Base-by-base conservation (phyloP, 2,888 invertebrate genomes). In the Rotaria magnacalcarata region DNA sequence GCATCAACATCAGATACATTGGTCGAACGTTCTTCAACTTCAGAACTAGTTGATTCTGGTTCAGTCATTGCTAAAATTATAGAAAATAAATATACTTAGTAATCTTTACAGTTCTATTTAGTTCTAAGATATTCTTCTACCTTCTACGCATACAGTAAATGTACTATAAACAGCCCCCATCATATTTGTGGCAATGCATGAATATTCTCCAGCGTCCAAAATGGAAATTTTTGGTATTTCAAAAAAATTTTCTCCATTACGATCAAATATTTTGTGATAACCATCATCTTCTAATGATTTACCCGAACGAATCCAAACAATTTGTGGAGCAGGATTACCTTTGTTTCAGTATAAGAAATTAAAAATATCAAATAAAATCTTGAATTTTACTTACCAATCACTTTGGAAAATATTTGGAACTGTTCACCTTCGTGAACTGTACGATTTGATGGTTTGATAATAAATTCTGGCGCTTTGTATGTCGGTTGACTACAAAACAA, bases 271-370 rank as follows among this genome's bases (percentile, higher is more conserved):
- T 67, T 86, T 84, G 41, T 87, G 84, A 56, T 85, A 58, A 34
- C 86, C 43, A 50, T 85, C 87, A 52, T 86, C 34, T 85, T 87
- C 87, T 52, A 89, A 58, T 21, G 88, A 87, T 84, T 87, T 88
- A 56, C 88, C 88, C 21, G 88, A 87, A 85, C 87, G 87, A 84
- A 88, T 87, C 88, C 88, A 89, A 1, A 86, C 86, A 34, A 88
- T 87, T 24, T 85, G 87, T 6, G 88, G 87, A n/a, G 84, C 86
- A 27, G 88, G 87, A 87, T 90, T 90, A 85, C 90, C 90, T 87
- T 52, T 52, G 0, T 52, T 11, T 16, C 0, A 52, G 16, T 16
- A 11, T 4, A 52, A 16, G 8, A 14, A 16, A 52, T 52, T 11
- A 52, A 14, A 52, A 14, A 16, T 52, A 3, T 14, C 16, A 52